Conservation (phyloP, 2,888 invertebrate species). For the Trachelus iudaicus region DNA sequence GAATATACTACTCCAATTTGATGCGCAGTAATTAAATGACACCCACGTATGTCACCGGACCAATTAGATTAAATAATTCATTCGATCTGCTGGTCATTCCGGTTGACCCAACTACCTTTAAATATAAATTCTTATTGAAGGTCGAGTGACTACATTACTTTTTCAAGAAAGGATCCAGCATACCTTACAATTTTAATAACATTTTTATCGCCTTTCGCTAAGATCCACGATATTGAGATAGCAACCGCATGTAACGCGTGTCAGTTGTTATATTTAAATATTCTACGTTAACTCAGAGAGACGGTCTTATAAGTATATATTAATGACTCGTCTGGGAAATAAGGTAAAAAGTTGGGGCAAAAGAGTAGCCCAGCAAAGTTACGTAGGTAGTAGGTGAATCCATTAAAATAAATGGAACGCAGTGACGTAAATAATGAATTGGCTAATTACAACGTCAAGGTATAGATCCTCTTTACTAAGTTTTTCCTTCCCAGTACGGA, state of each 20-base stretch:
- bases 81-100: neutral
- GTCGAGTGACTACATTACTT: neutral
- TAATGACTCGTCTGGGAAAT: neutral
- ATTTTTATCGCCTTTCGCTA: neutral
- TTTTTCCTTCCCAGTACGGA: neutral
- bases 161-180: neutral
- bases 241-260: neutral
- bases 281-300: neutral
- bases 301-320: neutral
- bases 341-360: neutral
- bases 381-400: conserved; percentile 14
- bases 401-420: conserved; percentile 51
- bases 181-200: neutral
- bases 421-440: conserved; percentile 32
- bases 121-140: neutral
- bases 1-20: neutral
- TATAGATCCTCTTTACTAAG: neutral
- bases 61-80: neutral
- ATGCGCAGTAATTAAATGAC: neutral
- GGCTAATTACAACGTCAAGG: conserved; percentile 41
- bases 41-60: neutral
- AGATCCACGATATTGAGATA: neutral
- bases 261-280: neutral
- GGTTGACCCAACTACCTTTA: neutral
- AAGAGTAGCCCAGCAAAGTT: no score